Conservation (phyloP, 2,797 vertebrate genomes). For the Amblyopsis hoosieri region DNA sequence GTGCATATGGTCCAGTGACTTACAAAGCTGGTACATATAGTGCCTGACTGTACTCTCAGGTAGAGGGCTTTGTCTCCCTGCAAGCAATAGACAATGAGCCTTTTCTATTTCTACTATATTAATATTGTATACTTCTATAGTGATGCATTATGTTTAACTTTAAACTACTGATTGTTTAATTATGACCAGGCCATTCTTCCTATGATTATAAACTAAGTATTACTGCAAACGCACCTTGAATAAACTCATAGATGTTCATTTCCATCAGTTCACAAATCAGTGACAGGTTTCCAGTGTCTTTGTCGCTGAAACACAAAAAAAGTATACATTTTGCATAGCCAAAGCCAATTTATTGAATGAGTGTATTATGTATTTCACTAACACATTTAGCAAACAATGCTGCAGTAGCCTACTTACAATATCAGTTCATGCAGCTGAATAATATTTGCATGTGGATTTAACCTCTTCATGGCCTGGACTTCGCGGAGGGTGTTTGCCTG, state of each 20-base stretch:
- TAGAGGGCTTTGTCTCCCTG: constrained; percentile 84
- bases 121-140: no score
- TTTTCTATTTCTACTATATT: no score
- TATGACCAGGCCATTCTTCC: no score
- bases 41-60: constrained; percentile 78
- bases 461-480: constrained; percentile 84
- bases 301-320: constrained; percentile 77
- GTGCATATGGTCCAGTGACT: constrained; percentile 85
- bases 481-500: constrained; percentile 87
- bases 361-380: background rate
- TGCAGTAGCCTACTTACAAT: constrained; percentile 78
- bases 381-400: background rate
- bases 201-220: no score
- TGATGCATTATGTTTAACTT: no score
- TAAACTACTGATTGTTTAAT: no score
- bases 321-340: background rate
- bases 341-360: background rate
- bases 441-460: constrained; percentile 85
- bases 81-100: constrained; percentile 1
- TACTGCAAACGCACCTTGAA: constrained; percentile 76
- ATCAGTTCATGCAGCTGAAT: constrained; percentile 84
- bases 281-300: constrained; percentile 83
- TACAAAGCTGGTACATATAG: constrained; percentile 88
- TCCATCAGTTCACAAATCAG: constrained; percentile 92
- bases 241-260: constrained; percentile 92